A percentile compares a stretch with the other conserved stretches of the same genome.
phyloP scores from a whole-genome alignment of 1,140 invertebrate genomes.

The Zophobas morio region DNA sequence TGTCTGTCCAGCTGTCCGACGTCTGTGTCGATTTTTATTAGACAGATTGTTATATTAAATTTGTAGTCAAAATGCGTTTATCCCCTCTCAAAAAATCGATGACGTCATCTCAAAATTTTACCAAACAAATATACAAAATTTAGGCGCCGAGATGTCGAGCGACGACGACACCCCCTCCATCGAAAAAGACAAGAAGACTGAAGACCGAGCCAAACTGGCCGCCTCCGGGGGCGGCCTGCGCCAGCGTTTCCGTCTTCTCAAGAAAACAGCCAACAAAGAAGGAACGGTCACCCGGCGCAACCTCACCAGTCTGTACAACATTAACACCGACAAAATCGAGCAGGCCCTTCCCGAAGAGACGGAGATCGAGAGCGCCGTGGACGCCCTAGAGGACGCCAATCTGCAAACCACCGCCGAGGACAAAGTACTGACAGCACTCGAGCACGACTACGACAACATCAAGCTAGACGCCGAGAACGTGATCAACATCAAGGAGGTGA shows the following conservation, averaged over 20 bases:
- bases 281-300: conserved; percentile 55
- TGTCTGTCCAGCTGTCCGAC: no score
- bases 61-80: no score
- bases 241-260: conserved; percentile 58
- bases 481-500: conserved; percentile 59
- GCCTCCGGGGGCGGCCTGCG: conserved; percentile 26
- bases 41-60: no score
- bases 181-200: conserved; percentile 59
- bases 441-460: conserved; percentile 61
- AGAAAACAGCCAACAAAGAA: conserved; percentile 56
- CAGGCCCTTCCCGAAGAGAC: conserved; percentile 57
- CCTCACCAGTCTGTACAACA: conserved; percentile 62
- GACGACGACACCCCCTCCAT: conserved; percentile 64
- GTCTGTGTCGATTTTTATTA: no score
- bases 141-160: conserved; percentile 65
- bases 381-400: conserved; percentile 68
- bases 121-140: neutral
- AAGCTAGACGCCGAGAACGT: conserved; percentile 63
- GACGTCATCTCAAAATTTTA: no score
- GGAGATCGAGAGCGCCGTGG: conserved; percentile 72
- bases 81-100: no score
- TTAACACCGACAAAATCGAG: conserved; percentile 60
- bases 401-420: conserved; percentile 44
- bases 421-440: conserved; percentile 53
- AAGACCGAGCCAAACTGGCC: conserved; percentile 11